phyloP scores from a whole-genome alignment of 1,140 invertebrate species.

The Nilaparvata lugens region DNA sequence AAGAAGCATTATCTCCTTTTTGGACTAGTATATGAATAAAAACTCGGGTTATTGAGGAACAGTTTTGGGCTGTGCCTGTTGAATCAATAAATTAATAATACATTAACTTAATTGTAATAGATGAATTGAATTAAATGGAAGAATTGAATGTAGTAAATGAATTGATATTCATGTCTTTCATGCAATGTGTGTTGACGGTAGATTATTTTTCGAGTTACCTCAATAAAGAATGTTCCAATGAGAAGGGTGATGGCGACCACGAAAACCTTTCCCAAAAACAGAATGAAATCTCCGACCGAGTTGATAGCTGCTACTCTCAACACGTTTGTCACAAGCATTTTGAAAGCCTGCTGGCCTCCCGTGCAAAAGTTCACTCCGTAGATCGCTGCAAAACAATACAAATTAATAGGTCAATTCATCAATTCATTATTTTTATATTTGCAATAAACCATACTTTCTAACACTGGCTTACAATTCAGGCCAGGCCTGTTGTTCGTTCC shows the following conservation, averaged over 20 bases:
- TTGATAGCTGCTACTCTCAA: constrained; percentile 64
- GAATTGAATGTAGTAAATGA: background rate
- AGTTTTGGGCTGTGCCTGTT: too few relatives aligned
- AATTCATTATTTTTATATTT: background rate
- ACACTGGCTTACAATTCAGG: too few relatives aligned
- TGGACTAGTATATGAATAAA: too few relatives aligned
- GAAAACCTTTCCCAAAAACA: constrained; percentile 62
- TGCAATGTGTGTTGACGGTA: background rate
- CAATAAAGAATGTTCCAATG: constrained; percentile 48
- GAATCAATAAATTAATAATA: too few relatives aligned
- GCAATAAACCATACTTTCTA: too few relatives aligned
- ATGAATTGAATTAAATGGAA: background rate
- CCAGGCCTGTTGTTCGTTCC: too few relatives aligned
- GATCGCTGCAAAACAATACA: constrained; percentile 47
- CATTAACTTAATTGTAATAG: background rate
- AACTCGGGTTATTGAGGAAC: too few relatives aligned
- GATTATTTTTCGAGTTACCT: constrained; percentile 38
- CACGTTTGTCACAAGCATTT: constrained; percentile 49
- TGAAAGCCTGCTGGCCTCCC: constrained; percentile 52
- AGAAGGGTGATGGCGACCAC: constrained; percentile 54
- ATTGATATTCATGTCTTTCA: background rate
- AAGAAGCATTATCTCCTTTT: too few relatives aligned
- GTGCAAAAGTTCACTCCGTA: constrained; percentile 59
- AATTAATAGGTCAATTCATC: constrained; percentile 1
- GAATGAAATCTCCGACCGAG: constrained; percentile 66